These are phyloP conservation scores for Ara ararauna DNA, from an alignment of 2,797 vertebrate genomes.

Conservation along the genomic window DNA sequence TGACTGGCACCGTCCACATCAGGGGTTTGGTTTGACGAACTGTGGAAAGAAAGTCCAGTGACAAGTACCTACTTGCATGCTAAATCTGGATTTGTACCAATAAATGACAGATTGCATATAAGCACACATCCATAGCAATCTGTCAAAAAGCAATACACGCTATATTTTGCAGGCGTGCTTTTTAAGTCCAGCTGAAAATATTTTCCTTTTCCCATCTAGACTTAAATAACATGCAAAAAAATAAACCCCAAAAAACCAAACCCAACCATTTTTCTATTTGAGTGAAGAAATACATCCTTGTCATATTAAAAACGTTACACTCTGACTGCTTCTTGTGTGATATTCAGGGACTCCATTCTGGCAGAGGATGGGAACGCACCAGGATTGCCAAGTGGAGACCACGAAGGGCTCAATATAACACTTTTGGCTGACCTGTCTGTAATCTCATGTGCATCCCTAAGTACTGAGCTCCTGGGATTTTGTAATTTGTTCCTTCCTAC, in stretches of 20 bases:
- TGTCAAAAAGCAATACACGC: not conserved
- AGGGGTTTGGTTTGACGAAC: not conserved
- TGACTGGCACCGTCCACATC: not conserved
- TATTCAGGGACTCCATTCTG: not conserved
- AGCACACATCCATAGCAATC: not conserved
- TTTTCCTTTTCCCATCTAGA: not conserved
- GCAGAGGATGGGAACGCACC: not conserved
- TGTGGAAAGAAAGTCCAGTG: not conserved
- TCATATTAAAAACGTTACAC: not conserved
- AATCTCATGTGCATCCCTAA: not conserved
- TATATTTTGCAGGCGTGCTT: not conserved
- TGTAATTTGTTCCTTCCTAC: not conserved
- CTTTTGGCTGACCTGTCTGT: not conserved
- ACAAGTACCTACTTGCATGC: not conserved
- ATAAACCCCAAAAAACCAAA: not conserved
- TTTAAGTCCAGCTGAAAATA: slow-evolving; percentile 20
- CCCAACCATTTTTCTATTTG: not conserved
- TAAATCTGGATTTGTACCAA: slow-evolving; percentile 18
- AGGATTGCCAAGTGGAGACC: not conserved
- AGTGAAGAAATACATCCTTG: not conserved
- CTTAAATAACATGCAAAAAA: slow-evolving; percentile 9
- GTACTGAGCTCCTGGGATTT: not conserved
- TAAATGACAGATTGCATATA: slow-evolving; percentile 20
- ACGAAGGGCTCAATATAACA: not conserved
- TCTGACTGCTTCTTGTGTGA: not conserved